Base-by-base conservation (phyloP, 2,113 vertebrate genomes). In the Nycticebus coucang region DNA sequence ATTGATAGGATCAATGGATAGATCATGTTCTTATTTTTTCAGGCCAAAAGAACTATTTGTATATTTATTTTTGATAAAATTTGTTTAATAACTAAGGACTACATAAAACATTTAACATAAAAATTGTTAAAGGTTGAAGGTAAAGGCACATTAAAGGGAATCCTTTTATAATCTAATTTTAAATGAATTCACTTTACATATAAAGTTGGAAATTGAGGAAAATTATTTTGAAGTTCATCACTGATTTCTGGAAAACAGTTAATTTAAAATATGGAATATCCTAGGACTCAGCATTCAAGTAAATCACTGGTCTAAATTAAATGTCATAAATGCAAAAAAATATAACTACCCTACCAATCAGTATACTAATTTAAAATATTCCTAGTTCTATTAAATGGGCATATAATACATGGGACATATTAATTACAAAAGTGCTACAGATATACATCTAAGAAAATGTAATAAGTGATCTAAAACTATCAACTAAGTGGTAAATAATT, bases 1-100 rank as follows among this genome's bases (percentile, higher is more conserved):
- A 85, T 35, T 79, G 64, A 77, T 79, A 55, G 83, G 86, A 37
- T 64, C 77, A 95, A 6, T 86, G 35, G 72, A 26, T 79, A 88
- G 68, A 71, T 91, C 26, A 64, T 64, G 24, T 11, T 64, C 28
- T 64, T 64, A 64, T 64, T 24, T 64, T 64, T 64, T 64, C 62
- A 64, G 26, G 26, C 62, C 62, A 64, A 28, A 55, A 64, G 24
- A 64, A 64, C 62, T 64, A 64, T 22, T 28, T 64, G 62, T 28
- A 28, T 77, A 7, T 53, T 87, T 95, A 88, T 57, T 96, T 93
- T 82, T 77, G 92, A 83, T 85, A 37, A 75, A 95, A 84, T 30
- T 21, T 75, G 5, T 72, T 88, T 53, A 92, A 68, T 68, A 77
- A 37, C 35, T 71, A 77, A 81, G 55, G 78, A 81, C n/a, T 87